These are phyloP conservation scores for Triplophysa tibetana DNA, from an alignment of 2,113 vertebrate species.

Conservation along the genomic window DNA sequence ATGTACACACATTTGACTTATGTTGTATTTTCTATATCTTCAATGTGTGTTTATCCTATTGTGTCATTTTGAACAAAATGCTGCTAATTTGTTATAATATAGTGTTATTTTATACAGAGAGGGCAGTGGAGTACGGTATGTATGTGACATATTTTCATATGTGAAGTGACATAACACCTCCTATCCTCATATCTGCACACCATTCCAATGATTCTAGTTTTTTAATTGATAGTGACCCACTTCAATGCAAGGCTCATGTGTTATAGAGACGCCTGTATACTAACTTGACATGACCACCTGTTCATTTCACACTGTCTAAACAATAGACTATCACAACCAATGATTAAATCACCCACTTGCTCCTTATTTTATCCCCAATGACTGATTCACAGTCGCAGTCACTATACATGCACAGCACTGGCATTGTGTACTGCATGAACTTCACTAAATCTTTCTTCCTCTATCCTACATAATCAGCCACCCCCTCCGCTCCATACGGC, in stretches of 20 bases:
- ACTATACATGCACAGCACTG: neutral
- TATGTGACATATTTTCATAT: conserved; percentile 46
- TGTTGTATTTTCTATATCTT: too few relatives aligned
- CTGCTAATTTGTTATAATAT: neutral
- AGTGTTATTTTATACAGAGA: conserved; percentile 58
- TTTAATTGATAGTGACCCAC: neutral
- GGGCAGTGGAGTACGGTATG: conserved; percentile 68
- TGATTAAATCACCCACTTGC: conserved; percentile 1
- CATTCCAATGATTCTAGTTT: neutral
- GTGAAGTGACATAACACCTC: neutral
- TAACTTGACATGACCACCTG: neutral
- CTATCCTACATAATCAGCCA: conserved; percentile 69
- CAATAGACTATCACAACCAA: neutral
- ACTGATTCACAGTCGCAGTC: neutral
- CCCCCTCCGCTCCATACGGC: conserved; percentile 86
- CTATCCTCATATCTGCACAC: neutral
- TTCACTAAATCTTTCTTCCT: neutral
- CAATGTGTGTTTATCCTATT: too few relatives aligned
- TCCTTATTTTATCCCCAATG: neutral
- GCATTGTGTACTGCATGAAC: neutral
- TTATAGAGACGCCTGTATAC: neutral
- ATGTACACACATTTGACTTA: too few relatives aligned
- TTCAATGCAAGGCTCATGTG: neutral
- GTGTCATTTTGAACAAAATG: too few relatives aligned
- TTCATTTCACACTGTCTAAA: neutral